phyloP scores from a whole-genome alignment of 1,140 invertebrate species.

The Adelges cooleyi region DNA sequence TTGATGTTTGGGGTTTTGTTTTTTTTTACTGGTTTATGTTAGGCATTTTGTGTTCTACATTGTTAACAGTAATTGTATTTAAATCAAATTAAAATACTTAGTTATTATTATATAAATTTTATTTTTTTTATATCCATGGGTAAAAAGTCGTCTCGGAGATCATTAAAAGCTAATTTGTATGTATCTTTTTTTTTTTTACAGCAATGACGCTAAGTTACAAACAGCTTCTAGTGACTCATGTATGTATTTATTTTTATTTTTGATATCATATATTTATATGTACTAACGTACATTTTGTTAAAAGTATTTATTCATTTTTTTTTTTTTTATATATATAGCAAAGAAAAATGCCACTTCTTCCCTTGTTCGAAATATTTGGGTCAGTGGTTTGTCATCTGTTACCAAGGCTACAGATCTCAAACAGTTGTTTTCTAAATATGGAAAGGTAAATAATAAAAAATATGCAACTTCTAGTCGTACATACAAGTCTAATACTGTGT shows the following conservation, averaged over 20 bases:
- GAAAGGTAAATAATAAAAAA: conserved; percentile 54
- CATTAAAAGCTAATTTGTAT: no score
- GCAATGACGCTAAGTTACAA: not conserved
- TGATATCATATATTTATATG: not conserved
- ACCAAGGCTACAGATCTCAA: conserved; percentile 87
- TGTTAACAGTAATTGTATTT: no score
- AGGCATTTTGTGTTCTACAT: no score
- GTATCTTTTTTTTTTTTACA: conserved; percentile 4
- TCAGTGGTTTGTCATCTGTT: conserved; percentile 76
- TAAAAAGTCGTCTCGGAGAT: no score
- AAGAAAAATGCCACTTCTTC: conserved; percentile 2
- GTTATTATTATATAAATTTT: no score
- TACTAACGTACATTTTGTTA: not conserved
- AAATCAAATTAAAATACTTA: no score
- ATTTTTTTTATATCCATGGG: no score
- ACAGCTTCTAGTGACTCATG: not conserved
- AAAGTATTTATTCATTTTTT: not conserved
- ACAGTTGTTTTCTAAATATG: conserved; percentile 78
- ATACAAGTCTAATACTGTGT: no score
- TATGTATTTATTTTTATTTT: not conserved
- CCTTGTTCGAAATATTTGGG: conserved; percentile 57
- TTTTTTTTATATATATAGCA: not conserved
- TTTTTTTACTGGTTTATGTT: no score
- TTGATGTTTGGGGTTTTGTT: no score
- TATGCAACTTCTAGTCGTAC: no score